Evolutionary conservation across 2,888 invertebrate genomes (phyloP).

Genomic region (Corbicula japonica): DNA sequence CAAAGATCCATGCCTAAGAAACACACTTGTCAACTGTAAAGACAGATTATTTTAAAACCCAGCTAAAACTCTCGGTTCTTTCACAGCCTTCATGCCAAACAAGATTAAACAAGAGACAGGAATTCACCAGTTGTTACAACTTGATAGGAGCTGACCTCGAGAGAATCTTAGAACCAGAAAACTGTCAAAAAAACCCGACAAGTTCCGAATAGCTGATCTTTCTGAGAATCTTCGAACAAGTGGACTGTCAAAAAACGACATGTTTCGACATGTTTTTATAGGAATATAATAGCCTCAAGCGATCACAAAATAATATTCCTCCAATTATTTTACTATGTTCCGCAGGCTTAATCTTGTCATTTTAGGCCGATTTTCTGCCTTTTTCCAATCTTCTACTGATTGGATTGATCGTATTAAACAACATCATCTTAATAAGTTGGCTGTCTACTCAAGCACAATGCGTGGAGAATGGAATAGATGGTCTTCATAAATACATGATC

Average conservation of each 20-base stretch:
- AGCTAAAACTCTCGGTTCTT: too few species aligned
- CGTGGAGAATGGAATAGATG: slow-evolving; percentile 12
- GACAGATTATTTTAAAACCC: too few species aligned
- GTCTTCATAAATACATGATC: slow-evolving; percentile 36
- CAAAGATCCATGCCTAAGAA: too few species aligned
- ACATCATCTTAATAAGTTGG: slow-evolving; percentile 35
- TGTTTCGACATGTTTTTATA: slow-evolving; percentile 9
- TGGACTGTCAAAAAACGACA: too few species aligned
- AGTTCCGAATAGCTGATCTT: too few species aligned
- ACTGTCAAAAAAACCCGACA: too few species aligned
- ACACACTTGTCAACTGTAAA: slow-evolving; percentile 2
- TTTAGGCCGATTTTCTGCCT: slow-evolving; percentile 1
- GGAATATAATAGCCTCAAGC: slow-evolving; percentile 1
- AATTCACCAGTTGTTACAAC: too few species aligned
- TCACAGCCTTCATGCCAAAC: too few species aligned
- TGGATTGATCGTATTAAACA: slow-evolving; percentile 33
- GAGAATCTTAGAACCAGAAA: too few species aligned
- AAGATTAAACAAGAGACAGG: too few species aligned
- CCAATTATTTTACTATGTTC: slow-evolving; percentile 17
- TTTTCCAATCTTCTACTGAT: slow-evolving; percentile 40
- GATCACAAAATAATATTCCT: slow-evolving; percentile 6
- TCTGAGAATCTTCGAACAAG: too few species aligned
- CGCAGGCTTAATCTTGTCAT: background rate
- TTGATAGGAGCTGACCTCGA: too few species aligned
- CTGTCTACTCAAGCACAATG: slow-evolving; percentile 9